Evolutionary conservation across 2,888 invertebrate species (phyloP).

Genomic region (Sphaerophoria rueppellii): DNA sequence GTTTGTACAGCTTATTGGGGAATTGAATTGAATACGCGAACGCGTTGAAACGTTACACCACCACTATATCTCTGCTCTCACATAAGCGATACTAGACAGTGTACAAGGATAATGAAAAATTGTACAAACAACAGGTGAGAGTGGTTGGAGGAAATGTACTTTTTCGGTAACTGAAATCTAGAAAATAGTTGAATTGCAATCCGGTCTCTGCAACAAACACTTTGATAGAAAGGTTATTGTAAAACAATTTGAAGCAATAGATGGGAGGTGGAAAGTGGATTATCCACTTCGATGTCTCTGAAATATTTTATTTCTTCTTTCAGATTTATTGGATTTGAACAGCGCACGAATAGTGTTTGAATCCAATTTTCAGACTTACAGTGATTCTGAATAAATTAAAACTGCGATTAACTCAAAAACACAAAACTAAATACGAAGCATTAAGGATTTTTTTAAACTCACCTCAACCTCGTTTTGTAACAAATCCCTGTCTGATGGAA

Average conservation of each 20-base stretch:
- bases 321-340: too few species aligned
- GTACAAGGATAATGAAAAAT: constrained; percentile 34
- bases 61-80: constrained; percentile 16
- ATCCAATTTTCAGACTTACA: too few species aligned
- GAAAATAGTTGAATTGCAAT: constrained; percentile 30
- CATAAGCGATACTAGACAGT: constrained; percentile 14
- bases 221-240: constrained; percentile 30
- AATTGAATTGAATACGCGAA: constrained; percentile 67
- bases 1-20: constrained; percentile 67
- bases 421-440: too few species aligned
- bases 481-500: constrained; percentile 80
- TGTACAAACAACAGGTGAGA: constrained; percentile 55
- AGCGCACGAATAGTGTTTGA: too few species aligned
- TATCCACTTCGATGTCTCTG: neutral
- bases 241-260: constrained; percentile 52
- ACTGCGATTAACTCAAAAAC: too few species aligned
- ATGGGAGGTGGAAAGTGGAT: constrained; percentile 3
- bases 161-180: constrained; percentile 5
- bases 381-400: too few species aligned
- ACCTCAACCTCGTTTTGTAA: constrained; percentile 84
- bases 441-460: neutral
- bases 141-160: constrained; percentile 36
- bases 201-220: neutral
- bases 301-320: neutral
- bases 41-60: constrained; percentile 65